phyloP scores from a whole-genome alignment of 2,888 invertebrate genomes.

The Gymnocheta viridis region DNA sequence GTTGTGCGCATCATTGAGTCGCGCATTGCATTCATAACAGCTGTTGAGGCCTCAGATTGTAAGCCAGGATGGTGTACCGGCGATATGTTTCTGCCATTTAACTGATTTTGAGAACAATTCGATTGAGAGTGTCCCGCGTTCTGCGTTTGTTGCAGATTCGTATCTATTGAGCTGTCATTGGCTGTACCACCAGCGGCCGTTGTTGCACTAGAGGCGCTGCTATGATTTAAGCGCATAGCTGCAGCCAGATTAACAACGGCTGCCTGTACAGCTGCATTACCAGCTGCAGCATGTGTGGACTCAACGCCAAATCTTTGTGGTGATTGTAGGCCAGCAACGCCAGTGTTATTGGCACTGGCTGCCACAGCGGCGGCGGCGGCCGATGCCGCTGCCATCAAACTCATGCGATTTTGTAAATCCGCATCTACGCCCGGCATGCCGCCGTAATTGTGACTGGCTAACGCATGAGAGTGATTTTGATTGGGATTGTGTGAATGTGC shows the following conservation, averaged over 20 bases:
- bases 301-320: constrained; percentile 79
- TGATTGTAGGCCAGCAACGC: constrained; percentile 72
- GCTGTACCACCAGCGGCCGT: constrained; percentile 1
- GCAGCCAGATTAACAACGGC: constrained; percentile 89
- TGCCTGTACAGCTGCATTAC: constrained; percentile 86
- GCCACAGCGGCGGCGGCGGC: constrained; percentile 78
- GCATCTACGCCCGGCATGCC: constrained; percentile 82
- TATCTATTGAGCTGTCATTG: constrained; percentile 17
- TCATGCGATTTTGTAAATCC: constrained; percentile 85
- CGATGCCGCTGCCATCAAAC: constrained; percentile 86
- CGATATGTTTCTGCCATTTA: constrained; percentile 56
- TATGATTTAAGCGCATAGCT: constrained; percentile 86
- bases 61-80: constrained; percentile 71
- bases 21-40: constrained; percentile 85
- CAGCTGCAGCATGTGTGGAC: constrained; percentile 82
- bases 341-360: constrained; percentile 71
- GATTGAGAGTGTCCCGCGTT: constrained; percentile 50
- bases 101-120: constrained; percentile 33
- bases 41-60: constrained; percentile 77
- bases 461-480: constrained; percentile 27
- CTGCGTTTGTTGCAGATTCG: constrained; percentile 62
- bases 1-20: constrained; percentile 83
- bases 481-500: constrained; percentile 29
- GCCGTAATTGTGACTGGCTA: constrained; percentile 82
- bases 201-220: constrained; percentile 62